A percentile compares a stretch with the other conserved stretches of the same genome.
phyloP scores from a whole-genome alignment of 1,140 invertebrate genomes.

The Dinothrombium tinctorium region DNA sequence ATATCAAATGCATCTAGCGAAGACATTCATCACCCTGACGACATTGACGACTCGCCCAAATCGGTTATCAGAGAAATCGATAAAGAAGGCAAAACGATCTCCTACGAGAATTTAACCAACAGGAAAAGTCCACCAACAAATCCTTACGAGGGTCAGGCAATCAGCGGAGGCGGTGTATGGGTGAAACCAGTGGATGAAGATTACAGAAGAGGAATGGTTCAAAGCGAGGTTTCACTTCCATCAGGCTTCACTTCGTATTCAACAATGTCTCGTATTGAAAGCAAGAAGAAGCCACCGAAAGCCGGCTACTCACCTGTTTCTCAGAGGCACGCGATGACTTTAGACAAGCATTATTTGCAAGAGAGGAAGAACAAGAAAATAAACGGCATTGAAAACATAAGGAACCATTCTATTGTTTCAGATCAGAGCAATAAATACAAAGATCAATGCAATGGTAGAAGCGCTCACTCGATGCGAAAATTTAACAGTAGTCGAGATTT shows the following conservation, averaged over 20 bases:
- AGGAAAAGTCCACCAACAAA: not conserved
- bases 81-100: not conserved
- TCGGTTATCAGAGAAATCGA: not conserved
- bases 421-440: too few relatives aligned
- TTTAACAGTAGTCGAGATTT: not conserved
- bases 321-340: too few relatives aligned
- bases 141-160: not conserved
- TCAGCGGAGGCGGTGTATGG: not conserved
- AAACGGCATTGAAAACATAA: too few relatives aligned
- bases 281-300: too few relatives aligned
- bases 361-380: too few relatives aligned
- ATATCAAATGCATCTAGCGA: slow-evolving; percentile 9
- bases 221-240: not conserved
- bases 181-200: not conserved
- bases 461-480: not conserved
- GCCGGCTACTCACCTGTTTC: too few relatives aligned
- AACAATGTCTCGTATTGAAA: too few relatives aligned
- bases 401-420: too few relatives aligned
- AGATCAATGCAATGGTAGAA: not conserved
- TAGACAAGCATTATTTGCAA: too few relatives aligned
- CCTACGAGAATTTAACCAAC: not conserved
- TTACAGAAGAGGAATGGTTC: not conserved
- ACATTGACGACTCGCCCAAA: not conserved
- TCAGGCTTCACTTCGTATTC: too few relatives aligned
- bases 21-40: not conserved